Conservation (phyloP, 30 jellyfish, hydroid and myxozoan genomes). For the Nemopilema nomurai region DNA sequence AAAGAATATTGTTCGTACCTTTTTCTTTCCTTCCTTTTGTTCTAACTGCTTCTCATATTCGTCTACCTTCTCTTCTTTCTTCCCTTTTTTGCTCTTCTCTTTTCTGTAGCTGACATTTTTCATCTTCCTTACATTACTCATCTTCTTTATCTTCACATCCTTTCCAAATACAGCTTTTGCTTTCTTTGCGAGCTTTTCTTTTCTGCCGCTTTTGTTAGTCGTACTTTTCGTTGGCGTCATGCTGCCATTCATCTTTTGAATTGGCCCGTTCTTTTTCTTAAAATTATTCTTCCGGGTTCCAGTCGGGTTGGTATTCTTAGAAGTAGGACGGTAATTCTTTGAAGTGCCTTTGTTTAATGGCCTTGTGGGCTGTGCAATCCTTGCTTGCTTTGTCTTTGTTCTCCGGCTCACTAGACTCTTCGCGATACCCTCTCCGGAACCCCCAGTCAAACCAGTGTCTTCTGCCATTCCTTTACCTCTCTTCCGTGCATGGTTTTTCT, state of each 20-base stretch:
- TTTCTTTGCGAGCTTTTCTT: background rate
- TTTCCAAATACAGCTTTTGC: background rate
- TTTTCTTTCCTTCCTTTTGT: slow-evolving; percentile 2
- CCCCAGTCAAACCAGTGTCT: too few species aligned
- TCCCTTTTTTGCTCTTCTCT: slow-evolving; percentile 8
- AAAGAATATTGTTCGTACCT: slow-evolving; percentile 7
- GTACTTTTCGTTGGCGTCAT: background rate
- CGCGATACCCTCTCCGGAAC: too few species aligned
- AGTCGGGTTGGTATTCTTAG: background rate
- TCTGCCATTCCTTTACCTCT: background rate
- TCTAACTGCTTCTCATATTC: slow-evolving; percentile 11
- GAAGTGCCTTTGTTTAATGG: background rate
- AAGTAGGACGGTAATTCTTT: background rate
- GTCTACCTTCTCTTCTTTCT: background rate
- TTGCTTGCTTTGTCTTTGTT: background rate
- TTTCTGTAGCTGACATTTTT: background rate
- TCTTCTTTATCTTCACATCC: slow-evolving; percentile 16
- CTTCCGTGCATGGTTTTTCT: background rate
- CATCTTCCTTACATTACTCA: background rate
- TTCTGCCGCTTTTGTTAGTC: background rate
- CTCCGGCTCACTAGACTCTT: background rate
- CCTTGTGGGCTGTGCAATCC: background rate
- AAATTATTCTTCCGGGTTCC: background rate
- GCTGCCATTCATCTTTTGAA: background rate
- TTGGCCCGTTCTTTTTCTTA: background rate